A percentile compares a stretch with the other conserved stretches of the same genome.
Conservation (phyloP, 2,797 vertebrate species). For the Thamnophis elegans region DNA sequence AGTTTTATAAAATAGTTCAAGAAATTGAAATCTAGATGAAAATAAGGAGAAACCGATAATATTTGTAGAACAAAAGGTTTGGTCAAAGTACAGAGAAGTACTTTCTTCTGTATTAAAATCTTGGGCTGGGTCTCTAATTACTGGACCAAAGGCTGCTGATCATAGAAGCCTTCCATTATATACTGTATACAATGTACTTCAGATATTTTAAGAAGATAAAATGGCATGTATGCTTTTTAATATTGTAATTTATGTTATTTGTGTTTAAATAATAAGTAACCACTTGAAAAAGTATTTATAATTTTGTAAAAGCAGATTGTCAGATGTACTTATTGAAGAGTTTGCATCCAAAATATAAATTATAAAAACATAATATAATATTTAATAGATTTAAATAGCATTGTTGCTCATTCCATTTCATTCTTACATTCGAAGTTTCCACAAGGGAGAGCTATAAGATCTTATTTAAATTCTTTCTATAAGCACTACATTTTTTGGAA, state of each 20-base stretch:
- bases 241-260: neutral
- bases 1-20: neutral
- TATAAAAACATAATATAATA: neutral
- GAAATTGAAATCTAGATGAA: neutral
- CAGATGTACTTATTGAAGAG: neutral
- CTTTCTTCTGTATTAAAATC: neutral
- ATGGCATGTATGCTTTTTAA: neutral
- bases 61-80: neutral
- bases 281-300: neutral
- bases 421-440: conserved; percentile 44
- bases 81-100: neutral
- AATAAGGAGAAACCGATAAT: neutral
- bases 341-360: neutral
- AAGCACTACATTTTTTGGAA: neutral
- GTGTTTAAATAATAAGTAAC: neutral
- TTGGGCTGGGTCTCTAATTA: no score
- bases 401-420: neutral
- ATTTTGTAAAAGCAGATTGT: neutral
- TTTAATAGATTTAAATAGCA: neutral
- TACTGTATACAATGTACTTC: neutral
- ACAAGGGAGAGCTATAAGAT: conserved; percentile 66
- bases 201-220: neutral
- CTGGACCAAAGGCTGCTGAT: neutral
- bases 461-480: neutral
- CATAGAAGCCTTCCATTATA: neutral